A percentile compares a stretch with the other conserved stretches of the same genome.
Conservation (phyloP, 2,888 invertebrate species). For the Xanthostigma xanthostigma region DNA sequence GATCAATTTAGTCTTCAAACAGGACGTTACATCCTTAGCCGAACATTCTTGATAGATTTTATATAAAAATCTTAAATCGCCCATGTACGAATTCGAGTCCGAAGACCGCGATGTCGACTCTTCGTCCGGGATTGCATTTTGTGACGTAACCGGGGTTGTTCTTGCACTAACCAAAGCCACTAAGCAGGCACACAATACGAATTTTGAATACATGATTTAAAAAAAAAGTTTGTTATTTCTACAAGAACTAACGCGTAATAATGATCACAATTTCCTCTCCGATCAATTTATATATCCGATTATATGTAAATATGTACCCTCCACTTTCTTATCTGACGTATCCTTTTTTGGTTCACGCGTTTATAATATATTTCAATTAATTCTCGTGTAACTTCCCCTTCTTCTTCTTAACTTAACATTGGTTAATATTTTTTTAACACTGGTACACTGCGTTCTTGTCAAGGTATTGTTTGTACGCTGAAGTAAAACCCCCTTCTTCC, state of each 20-base stretch:
- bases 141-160: slow-evolving; percentile 32
- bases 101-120: slow-evolving; percentile 18
- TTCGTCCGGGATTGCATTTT: slow-evolving; percentile 27
- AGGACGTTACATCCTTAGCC: slow-evolving; percentile 49
- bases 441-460: too few relatives aligned
- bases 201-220: slow-evolving; percentile 38
- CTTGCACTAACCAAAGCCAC: slow-evolving; percentile 36
- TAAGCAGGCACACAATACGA: slow-evolving; percentile 39
- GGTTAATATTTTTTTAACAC: too few relatives aligned
- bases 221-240: not conserved
- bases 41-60: slow-evolving; percentile 72
- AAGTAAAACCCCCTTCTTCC: too few relatives aligned
- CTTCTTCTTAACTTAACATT: too few relatives aligned
- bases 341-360: too few relatives aligned
- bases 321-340: not conserved
- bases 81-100: slow-evolving; percentile 29
- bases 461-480: too few relatives aligned
- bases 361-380: too few relatives aligned
- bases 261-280: not conserved
- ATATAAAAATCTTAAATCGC: slow-evolving; percentile 57
- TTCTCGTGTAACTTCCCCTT: too few relatives aligned
- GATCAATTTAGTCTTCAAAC: slow-evolving; percentile 66
- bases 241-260: not conserved
- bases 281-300: slow-evolving; percentile 4
- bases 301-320: not conserved